Percentiles rank a stretch among this genome's conserved stretches.
These are phyloP conservation scores for Nyctibius bracteatus DNA, from an alignment of 2,113 vertebrate species.

Conservation along the genomic window DNA sequence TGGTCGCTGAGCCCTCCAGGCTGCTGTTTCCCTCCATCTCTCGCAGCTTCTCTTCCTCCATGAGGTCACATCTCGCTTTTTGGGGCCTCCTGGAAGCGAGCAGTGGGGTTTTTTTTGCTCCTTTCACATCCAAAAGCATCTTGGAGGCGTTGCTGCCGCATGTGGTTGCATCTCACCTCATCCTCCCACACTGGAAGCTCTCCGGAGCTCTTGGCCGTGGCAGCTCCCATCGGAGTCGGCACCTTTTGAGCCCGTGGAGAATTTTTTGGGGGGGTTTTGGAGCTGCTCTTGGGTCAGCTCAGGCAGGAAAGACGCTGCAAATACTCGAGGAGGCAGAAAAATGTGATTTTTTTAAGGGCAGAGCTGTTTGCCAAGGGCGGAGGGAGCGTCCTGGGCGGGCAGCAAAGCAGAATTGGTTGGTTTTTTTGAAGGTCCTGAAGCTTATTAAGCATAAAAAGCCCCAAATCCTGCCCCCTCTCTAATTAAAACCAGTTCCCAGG, in stretches of 20 bases:
- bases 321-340: background rate
- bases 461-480: no score
- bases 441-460: no score
- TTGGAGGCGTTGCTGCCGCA: background rate
- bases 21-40: no score
- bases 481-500: no score
- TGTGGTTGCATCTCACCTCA: accelerated
- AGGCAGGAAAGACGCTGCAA: background rate
- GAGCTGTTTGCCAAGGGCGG: no score
- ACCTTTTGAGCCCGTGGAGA: background rate
- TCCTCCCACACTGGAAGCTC: background rate
- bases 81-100: background rate
- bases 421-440: background rate
- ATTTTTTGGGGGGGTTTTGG: background rate
- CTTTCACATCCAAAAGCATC: background rate
- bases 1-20: no score
- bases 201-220: accelerated
- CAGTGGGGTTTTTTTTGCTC: accelerated
- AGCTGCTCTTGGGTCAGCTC: background rate
- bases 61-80: accelerated
- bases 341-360: no score
- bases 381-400: background rate
- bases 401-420: accelerated
- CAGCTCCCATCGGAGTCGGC: accelerated
- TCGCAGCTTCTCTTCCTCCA: accelerated